Percentiles rank a stretch among this genome's conserved stretches.
phyloP scores from a whole-genome alignment of 2,113 vertebrate genomes.

The Clarias batrachus region DNA sequence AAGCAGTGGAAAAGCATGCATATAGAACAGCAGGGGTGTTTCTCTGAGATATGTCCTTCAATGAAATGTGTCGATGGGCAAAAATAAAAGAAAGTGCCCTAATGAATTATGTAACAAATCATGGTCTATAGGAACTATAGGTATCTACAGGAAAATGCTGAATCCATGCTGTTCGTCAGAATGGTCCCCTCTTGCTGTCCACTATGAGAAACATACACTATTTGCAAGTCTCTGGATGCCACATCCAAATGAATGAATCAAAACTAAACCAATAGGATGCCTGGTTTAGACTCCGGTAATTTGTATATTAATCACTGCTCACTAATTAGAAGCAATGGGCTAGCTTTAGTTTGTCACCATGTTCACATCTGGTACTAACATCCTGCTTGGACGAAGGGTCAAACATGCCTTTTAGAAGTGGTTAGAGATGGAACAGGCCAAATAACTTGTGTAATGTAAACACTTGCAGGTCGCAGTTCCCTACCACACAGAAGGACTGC shows the following conservation, averaged over 20 bases:
- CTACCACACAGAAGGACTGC: background rate
- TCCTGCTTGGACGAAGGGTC: background rate
- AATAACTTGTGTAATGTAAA: background rate
- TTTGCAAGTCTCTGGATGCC: background rate
- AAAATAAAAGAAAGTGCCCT: background rate
- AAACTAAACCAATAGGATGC: background rate
- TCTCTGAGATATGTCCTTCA: background rate
- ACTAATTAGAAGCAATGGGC: background rate
- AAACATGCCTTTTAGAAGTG: background rate
- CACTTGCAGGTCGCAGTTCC: background rate
- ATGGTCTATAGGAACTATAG: background rate
- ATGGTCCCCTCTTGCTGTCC: background rate
- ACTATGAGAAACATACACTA: background rate
- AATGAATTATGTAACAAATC: background rate
- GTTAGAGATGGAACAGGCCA: background rate
- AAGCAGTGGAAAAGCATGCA: background rate
- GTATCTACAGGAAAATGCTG: background rate
- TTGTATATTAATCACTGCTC: background rate
- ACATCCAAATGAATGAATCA: background rate
- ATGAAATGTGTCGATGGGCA: background rate
- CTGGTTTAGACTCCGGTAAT: background rate
- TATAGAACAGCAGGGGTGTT: background rate
- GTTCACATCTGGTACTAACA: background rate
- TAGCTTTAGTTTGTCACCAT: background rate
- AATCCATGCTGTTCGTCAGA: background rate